Evolutionary conservation across 2,797 vertebrate genomes (phyloP).

Genomic region (Schizopygopsis pylzovi): DNA sequence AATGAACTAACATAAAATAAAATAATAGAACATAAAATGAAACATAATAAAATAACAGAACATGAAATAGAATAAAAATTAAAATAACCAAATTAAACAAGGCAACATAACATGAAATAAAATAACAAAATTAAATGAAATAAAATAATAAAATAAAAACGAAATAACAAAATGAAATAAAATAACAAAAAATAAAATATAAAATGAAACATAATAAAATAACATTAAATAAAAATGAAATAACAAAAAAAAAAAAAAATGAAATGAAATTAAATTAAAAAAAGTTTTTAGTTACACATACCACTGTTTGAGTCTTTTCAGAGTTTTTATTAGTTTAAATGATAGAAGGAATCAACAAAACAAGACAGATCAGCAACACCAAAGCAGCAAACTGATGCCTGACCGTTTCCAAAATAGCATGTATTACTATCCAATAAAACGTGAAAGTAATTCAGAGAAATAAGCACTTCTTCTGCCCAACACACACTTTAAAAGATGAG

Average conservation of each 20-base stretch:
- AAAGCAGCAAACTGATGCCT: not conserved
- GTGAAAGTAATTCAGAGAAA: not conserved
- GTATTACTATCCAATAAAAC: not conserved
- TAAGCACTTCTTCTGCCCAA: constrained; percentile 14
- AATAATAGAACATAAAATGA: too few species aligned
- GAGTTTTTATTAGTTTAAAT: not conserved
- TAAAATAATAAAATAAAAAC: not conserved
- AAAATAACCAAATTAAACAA: too few species aligned
- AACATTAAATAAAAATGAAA: not conserved
- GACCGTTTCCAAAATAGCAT: constrained; percentile 6
- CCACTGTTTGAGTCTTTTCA: not conserved
- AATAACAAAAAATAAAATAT: not conserved
- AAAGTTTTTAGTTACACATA: not conserved
- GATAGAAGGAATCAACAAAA: not conserved
- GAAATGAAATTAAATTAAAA: too few species aligned
- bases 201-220: not conserved
- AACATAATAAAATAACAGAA: not conserved
- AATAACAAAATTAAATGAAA: too few species aligned
- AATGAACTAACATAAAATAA: not conserved
- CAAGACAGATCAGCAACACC: constrained; percentile 24
- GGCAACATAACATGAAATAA: not conserved
- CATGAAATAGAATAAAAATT: too few species aligned
- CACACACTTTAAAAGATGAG: not conserved
- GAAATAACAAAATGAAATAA: not conserved
- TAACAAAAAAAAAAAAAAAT: not conserved